Base-by-base conservation (phyloP, 2,888 invertebrate genomes). In the Alloplasta piceator region DNA sequence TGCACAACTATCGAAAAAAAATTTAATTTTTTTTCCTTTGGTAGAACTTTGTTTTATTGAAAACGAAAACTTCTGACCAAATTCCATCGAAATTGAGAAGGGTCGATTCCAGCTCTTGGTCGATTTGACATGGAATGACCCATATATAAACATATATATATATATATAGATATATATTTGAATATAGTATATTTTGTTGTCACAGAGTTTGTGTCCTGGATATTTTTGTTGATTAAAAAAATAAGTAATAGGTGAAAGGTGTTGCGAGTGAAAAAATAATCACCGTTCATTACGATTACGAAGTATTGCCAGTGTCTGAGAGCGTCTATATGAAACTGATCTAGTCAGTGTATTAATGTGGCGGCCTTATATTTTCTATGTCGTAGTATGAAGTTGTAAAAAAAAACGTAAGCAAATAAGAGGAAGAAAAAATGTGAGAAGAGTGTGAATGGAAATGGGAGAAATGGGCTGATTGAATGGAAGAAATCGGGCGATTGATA, bases 321-420 rank as follows among this genome's bases (percentile, higher is more conserved):
- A 85, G 79, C 83, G 82, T 87, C 85, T 87, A 85, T 85, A 86
- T 87, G 86, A 87, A 89, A 88, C 89, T 92, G 91, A 91, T 92
- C 92, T 92, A 92, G 92, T 92, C 92, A 91, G 91, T 92, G 91
- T 91, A 92, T 90, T 89, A 90, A 90, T 89, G 90, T 90, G 92
- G 92, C 92, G 92, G 92, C 92, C 92, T 92, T 92, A 92, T 92
- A 91, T 92, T 92, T 91, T 91, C 86, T 91, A 92, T 88, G 89
- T 90, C 86, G 86, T 89, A 87, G 84, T 84, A 85, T 76, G 74
- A 55, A 76, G 72, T 78, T 63, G 26, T 70, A 71, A 14, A 39
- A 43, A 72, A 14, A n/a, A 68, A 70, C 14, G 26, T 56, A 39
- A 50, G 36, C 50, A 0, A 39, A 61, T 41, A 60, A 61, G 39